A percentile compares a stretch with the other conserved stretches of the same genome.
Evolutionary conservation across 2,888 invertebrate genomes (phyloP).

Genomic region (Nowickia ferox): DNA sequence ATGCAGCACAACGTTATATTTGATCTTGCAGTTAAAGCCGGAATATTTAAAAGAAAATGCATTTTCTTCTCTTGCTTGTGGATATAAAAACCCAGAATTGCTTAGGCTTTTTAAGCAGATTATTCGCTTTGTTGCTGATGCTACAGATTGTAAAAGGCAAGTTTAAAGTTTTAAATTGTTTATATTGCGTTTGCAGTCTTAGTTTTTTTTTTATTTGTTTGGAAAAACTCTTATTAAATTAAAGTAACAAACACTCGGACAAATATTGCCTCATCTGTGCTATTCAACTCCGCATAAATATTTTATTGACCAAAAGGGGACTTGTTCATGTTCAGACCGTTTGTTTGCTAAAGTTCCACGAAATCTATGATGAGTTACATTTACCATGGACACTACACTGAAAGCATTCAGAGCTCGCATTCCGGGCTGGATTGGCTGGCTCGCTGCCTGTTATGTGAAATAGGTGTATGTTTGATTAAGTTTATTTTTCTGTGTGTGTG

Average conservation of each 20-base stretch:
- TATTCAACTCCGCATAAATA: slow-evolving; percentile 18
- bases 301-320: slow-evolving; percentile 48
- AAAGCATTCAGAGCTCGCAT: not conserved
- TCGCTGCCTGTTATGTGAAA: not conserved
- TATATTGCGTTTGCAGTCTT: not conserved
- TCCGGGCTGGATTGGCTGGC: slow-evolving; percentile 1
- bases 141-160: slow-evolving; percentile 61
- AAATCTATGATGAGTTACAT: slow-evolving; percentile 48
- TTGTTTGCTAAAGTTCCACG: slow-evolving; percentile 34
- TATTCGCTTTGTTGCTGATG: slow-evolving; percentile 57
- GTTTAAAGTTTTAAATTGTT: slow-evolving; percentile 40
- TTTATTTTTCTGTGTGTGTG: not conserved
- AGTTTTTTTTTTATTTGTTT: not conserved
- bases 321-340: slow-evolving; percentile 29
- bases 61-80: slow-evolving; percentile 60
- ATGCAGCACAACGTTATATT: slow-evolving; percentile 40
- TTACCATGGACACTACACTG: not conserved
- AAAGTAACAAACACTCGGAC: no score
- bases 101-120: slow-evolving; percentile 48
- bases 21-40: slow-evolving; percentile 19
- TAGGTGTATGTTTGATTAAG: not conserved
- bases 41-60: slow-evolving; percentile 51
- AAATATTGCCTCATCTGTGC: slow-evolving; percentile 40
- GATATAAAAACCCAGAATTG: slow-evolving; percentile 44
- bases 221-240: no score